A percentile compares a stretch with the other conserved stretches of the same genome.
Conservation (phyloP, 2,113 vertebrate species). For the Oryzias javanicus region DNA sequence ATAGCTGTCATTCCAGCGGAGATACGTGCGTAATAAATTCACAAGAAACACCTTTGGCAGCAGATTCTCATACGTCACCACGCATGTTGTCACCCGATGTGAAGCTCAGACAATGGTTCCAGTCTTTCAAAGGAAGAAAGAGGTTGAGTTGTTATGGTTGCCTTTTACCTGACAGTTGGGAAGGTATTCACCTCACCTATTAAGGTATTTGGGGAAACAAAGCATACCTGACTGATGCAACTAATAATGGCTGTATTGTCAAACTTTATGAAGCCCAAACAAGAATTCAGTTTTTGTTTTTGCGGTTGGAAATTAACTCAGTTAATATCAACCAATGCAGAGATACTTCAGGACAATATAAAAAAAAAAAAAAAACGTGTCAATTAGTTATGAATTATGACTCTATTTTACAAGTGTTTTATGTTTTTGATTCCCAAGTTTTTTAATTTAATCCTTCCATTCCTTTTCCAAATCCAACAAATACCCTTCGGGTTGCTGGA, state of each 20-base stretch:
- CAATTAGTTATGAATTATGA: too few relatives aligned
- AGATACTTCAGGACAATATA: too few relatives aligned
- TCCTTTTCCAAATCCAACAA: too few relatives aligned
- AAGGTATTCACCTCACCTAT: constrained; percentile 33
- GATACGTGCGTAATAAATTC: constrained; percentile 17
- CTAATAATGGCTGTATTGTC: constrained; percentile 35
- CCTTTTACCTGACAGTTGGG: constrained; percentile 38
- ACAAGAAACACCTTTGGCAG: constrained; percentile 12
- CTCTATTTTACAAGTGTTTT: too few relatives aligned
- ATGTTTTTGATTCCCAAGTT: too few relatives aligned
- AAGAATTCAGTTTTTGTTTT: constrained; percentile 17
- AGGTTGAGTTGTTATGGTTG: constrained; percentile 36
- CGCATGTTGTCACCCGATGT: constrained; percentile 28
- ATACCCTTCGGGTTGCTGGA: too few relatives aligned
- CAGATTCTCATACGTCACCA: constrained; percentile 27
- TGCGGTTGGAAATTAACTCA: constrained; percentile 23
- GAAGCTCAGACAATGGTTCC: constrained; percentile 49
- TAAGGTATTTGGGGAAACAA: constrained; percentile 31
- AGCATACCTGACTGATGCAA: constrained; percentile 39
- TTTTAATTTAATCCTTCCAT: too few relatives aligned
- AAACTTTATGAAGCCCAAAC: constrained; percentile 18
- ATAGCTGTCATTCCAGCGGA: constrained; percentile 50
- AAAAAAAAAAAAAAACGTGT: too few relatives aligned
- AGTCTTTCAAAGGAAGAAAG: constrained; percentile 41
- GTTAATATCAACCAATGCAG: too few relatives aligned